phyloP scores from a whole-genome alignment of 1,140 invertebrate genomes.

The Chironomus tepperi region DNA sequence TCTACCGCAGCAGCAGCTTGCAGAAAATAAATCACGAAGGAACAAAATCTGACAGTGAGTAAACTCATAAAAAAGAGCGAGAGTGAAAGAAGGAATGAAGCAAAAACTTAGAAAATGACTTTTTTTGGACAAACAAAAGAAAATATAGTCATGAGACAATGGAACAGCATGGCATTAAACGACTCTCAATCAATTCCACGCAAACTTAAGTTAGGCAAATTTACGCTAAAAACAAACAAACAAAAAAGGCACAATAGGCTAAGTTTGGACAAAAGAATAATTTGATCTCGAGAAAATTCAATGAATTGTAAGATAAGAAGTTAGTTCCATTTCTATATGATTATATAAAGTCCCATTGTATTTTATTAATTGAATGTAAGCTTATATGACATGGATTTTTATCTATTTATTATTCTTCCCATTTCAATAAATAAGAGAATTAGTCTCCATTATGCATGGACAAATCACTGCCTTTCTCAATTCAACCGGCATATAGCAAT shows the following conservation, averaged over 20 bases:
- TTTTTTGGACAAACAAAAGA: neutral
- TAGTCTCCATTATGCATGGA: neutral
- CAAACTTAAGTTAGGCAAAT: neutral
- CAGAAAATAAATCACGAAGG: neutral
- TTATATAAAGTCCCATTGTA: no score
- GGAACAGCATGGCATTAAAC: neutral
- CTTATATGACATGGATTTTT: neutral
- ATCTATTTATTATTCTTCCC: neutral
- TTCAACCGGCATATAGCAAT: no score
- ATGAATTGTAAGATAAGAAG: no score
- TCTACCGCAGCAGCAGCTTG: neutral
- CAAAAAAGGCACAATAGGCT: no score
- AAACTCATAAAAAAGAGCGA: no score
- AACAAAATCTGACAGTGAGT: neutral
- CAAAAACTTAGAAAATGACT: no score
- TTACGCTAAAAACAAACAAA: neutral
- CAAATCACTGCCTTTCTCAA: neutral
- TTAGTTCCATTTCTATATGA: no score
- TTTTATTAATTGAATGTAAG: neutral
- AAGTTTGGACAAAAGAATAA: no score
- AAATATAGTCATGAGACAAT: neutral
- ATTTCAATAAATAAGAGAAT: constrained; percentile 4
- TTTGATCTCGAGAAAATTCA: no score
- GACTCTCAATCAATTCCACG: neutral
- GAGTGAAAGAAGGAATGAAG: no score